Conservation (phyloP, 2,113 vertebrate species). For the Halichoerus grypus region DNA sequence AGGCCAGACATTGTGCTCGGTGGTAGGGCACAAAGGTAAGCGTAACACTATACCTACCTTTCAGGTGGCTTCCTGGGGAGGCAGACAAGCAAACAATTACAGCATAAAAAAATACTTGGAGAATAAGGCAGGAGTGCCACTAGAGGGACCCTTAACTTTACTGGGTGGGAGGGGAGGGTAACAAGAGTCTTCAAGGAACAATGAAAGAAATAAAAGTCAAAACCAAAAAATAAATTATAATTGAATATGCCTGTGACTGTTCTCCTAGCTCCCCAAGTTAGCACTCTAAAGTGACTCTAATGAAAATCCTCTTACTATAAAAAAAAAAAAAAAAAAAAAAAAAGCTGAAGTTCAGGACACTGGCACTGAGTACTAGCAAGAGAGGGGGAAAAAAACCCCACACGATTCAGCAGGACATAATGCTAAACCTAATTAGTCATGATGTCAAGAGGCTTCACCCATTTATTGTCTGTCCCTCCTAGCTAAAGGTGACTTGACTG, state of each 20-base stretch:
- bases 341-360: background rate
- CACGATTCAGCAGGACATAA: background rate
- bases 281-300: conserved; percentile 20
- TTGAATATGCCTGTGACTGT: background rate
- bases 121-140: background rate
- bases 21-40: background rate
- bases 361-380: background rate
- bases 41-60: background rate
- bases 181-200: background rate
- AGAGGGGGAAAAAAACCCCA: background rate
- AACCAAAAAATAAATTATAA: conserved; percentile 17
- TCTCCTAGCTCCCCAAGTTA: background rate
- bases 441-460: conserved; percentile 37
- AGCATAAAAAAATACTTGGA: background rate
- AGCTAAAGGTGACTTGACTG: conserved; percentile 27
- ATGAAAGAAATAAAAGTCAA: conserved; percentile 32
- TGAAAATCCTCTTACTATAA: background rate
- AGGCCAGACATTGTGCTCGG: background rate
- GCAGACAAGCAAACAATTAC: background rate
- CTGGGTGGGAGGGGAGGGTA: background rate
- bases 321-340: background rate
- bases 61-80: background rate
- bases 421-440: conserved; percentile 14
- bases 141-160: background rate
- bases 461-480: background rate